phyloP scores from a whole-genome alignment of 1,140 invertebrate genomes.

The Stegodyphus mimosarum region DNA sequence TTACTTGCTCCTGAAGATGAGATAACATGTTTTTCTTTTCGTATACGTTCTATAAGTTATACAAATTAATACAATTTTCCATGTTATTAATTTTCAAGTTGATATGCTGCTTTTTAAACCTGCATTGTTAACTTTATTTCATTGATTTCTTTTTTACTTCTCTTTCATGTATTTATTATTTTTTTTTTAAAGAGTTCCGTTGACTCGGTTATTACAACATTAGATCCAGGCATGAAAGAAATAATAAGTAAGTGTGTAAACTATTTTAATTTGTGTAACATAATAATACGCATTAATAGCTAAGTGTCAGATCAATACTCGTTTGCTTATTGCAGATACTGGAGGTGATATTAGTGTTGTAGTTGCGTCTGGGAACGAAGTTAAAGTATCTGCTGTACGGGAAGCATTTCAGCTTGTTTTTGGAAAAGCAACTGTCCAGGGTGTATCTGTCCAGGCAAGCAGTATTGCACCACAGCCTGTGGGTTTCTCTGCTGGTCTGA shows the following conservation, averaged over 20 bases:
- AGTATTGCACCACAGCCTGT: constrained; percentile 76
- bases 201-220: constrained; percentile 86
- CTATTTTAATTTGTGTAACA: not conserved
- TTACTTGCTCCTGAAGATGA: too few species aligned
- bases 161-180: not conserved
- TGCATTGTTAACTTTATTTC: too few species aligned
- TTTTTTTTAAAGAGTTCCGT: constrained; percentile 74
- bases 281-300: too few species aligned
- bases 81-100: too few species aligned
- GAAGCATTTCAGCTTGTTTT: constrained; percentile 86
- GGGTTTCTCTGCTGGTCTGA: constrained; percentile 80
- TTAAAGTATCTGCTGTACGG: constrained; percentile 80
- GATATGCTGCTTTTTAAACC: too few species aligned
- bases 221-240: constrained; percentile 91
- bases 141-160: too few species aligned
- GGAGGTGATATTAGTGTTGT: constrained; percentile 81
- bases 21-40: too few species aligned
- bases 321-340: constrained; percentile 74
- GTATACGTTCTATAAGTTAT: too few species aligned
- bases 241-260: constrained; percentile 78
- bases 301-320: not conserved
- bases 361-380: constrained; percentile 82
- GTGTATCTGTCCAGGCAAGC: constrained; percentile 65
- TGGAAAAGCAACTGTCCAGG: constrained; percentile 79
- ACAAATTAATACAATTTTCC: too few species aligned